Percentiles rank a stretch among this genome's conserved stretches.
phyloP scores from a whole-genome alignment of 2,113 vertebrate species.

The human (Homo sapiens) region DNA sequence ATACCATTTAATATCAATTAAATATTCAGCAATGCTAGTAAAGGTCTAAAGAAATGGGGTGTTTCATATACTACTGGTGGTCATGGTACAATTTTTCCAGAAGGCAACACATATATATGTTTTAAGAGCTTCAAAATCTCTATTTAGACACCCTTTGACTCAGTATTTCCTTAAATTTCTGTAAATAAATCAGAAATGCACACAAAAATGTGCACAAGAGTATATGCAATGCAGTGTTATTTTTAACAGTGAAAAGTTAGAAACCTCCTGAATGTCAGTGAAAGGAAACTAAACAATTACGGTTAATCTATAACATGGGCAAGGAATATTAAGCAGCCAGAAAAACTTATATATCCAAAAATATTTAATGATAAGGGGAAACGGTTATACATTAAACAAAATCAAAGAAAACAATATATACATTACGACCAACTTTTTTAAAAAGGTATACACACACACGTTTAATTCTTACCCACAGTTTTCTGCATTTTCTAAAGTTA shows the following conservation, averaged over 20 bases:
- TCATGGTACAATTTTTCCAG: neutral
- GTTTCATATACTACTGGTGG: neutral
- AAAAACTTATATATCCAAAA: neutral
- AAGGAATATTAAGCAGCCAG: neutral
- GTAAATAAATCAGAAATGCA: conserved; percentile 11
- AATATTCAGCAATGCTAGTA: neutral
- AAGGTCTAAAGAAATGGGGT: neutral
- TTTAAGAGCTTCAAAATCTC: conserved; percentile 40
- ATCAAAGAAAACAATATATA: neutral
- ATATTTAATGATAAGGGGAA: conserved; percentile 21
- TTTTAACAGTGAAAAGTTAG: conserved; percentile 44
- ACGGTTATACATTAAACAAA: neutral
- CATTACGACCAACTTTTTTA: neutral
- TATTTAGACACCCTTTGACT: neutral
- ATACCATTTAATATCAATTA: neutral
- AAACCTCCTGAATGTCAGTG: neutral
- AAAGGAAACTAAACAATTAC: conserved; percentile 7
- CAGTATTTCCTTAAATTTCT: conserved; percentile 24
- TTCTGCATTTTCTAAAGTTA: conserved; percentile 24
- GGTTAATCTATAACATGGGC: neutral
- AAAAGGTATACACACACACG: neutral
- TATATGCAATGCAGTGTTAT: neutral
- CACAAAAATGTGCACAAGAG: neutral
- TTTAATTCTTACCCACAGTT: neutral
- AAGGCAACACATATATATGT: neutral